phyloP scores from a whole-genome alignment of 2,797 vertebrate species.

The Sebastes elongatus region DNA sequence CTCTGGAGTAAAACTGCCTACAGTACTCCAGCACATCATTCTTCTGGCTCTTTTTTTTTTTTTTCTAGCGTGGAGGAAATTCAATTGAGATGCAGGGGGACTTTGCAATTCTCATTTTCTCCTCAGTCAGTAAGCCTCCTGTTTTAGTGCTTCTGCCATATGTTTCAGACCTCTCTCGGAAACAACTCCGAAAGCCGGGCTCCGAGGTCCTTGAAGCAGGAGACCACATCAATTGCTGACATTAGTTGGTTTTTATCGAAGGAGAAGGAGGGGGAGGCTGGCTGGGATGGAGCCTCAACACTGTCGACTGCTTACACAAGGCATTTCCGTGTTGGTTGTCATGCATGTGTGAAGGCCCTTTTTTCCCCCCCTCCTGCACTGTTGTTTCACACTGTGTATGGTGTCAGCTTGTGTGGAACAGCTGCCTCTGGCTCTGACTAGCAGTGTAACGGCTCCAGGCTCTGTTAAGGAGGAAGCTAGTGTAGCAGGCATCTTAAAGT shows the following conservation, averaged over 20 bases:
- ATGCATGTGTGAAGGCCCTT: slow-evolving; percentile 54
- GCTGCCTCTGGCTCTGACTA: slow-evolving; percentile 62
- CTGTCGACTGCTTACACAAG: slow-evolving; percentile 65
- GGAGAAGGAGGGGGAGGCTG: slow-evolving; percentile 26
- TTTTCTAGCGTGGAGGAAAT: not conserved
- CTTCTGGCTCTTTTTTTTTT: not conserved
- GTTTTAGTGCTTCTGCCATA: slow-evolving; percentile 53
- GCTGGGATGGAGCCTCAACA: slow-evolving; percentile 46
- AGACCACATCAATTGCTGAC: slow-evolving; percentile 70
- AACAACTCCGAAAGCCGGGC: slow-evolving; percentile 36
- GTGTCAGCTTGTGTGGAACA: slow-evolving; percentile 67
- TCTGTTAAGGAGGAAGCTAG: slow-evolving; percentile 1
- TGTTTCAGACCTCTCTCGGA: slow-evolving; percentile 54
- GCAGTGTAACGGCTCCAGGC: slow-evolving; percentile 29
- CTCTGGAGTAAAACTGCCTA: slow-evolving; percentile 30
- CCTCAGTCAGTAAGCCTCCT: slow-evolving; percentile 33
- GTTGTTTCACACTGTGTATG: slow-evolving; percentile 58
- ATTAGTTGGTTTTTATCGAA: slow-evolving; percentile 62
- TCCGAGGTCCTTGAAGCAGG: slow-evolving; percentile 44
- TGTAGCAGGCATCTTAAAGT: not conserved
- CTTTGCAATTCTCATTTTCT: slow-evolving; percentile 44
- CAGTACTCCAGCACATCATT: slow-evolving; percentile 15
- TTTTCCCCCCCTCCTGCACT: slow-evolving; percentile 11
- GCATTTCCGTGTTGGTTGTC: slow-evolving; percentile 71
- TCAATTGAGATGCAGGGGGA: slow-evolving; percentile 34